Conservation (phyloP, 1,140 invertebrate species). For the Cydia strobilella region DNA sequence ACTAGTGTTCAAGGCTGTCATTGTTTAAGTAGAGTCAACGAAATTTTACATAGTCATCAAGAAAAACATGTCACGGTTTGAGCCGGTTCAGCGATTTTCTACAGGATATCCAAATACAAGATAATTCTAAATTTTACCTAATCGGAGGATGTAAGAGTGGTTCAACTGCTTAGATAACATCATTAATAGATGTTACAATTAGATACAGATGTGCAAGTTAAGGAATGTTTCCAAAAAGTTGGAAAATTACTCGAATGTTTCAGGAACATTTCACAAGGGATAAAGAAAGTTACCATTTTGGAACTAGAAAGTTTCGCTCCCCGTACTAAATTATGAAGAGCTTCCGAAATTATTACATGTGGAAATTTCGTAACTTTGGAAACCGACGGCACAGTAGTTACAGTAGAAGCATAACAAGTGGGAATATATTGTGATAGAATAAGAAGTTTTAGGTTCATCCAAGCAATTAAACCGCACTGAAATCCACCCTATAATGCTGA, state of each 20-base stretch:
- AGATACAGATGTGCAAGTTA: no score
- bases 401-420: neutral
- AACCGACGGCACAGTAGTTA: neutral
- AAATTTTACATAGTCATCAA: slow-evolving; percentile 34
- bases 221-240: no score
- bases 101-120: slow-evolving; percentile 16
- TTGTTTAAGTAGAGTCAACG: slow-evolving; percentile 29
- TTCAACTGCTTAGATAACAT: neutral
- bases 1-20: slow-evolving; percentile 38
- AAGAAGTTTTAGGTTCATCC: neutral
- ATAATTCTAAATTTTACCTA: slow-evolving; percentile 12
- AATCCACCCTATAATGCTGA: neutral
- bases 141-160: neutral
- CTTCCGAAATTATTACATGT: no score
- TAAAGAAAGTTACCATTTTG: no score
- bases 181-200: no score
- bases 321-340: no score
- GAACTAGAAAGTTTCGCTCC: no score
- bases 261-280: no score
- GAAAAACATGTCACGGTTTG: slow-evolving; percentile 39
- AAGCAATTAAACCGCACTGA: neutral
- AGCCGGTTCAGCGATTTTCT: neutral
- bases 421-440: neutral
- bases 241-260: no score
- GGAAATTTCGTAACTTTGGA: no score